Evolutionary conservation across 2,888 invertebrate genomes (phyloP), one percentile per base, ranked within the genome.

Genomic region (Apamea sordens): DNA sequence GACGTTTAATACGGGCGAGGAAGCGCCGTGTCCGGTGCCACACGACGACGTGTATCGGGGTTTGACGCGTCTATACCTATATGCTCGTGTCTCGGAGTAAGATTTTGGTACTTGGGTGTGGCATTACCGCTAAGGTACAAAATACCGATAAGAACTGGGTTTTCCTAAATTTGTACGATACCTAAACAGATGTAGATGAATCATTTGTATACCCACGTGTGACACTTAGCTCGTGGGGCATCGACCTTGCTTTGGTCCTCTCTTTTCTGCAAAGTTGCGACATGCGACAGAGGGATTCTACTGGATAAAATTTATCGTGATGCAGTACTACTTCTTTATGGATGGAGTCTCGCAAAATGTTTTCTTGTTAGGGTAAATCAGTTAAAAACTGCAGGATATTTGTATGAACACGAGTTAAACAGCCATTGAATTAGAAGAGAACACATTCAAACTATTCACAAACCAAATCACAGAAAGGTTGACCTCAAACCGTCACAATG

Each of bases 1-100:
- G 89, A 88, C 89, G 88, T 89, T 89, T 86, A 89, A 88, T 88
- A 89, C 89, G 89, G 89, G 89, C 86, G 82, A 89, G 89, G 89
- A 89, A 89, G 84, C 87, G 88, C 75, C 84, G 83, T 89, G 89
- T 89, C 89, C 89, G 89, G 89, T 89, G 80, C 86, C 69, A 82
- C 81, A 79, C 83, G 76, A 72, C 76, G 72, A 74, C 81, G 80
- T 79, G 79, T 84, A 87, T 85, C 88, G 76, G 86, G 59, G 86
- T 83, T 86, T 88, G 87, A 78, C 88, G 76, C 76, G 59, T 85
- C 73, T 74, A 80, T 84, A 78, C 50, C 71, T 88, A 82, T 41
- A 85, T 44, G 15, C 64, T 79, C 63, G 67, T 36, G 68, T 63
- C 76, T 77, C 64, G 69, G 59, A 78, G 41, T 68, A 79, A 73